These are phyloP conservation scores for Clupea harengus DNA, from an alignment of 2,113 vertebrate genomes.

Conservation along the genomic window DNA sequence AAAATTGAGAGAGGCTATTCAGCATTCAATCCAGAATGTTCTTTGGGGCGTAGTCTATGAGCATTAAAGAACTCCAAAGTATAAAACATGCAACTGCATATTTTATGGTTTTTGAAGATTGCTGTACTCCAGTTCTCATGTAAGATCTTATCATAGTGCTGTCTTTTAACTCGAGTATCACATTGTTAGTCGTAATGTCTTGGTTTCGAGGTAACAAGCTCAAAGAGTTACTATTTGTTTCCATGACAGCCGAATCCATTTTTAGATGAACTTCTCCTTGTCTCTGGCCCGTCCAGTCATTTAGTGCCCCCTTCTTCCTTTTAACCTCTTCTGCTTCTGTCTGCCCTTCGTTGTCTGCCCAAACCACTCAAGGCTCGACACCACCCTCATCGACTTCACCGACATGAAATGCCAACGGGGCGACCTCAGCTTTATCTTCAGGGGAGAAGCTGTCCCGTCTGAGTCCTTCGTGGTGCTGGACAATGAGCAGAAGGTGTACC, in stretches of 20 bases:
- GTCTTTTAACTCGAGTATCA: not conserved
- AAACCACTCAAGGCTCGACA: conserved; percentile 82
- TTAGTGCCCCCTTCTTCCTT: not conserved
- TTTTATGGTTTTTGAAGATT: not conserved
- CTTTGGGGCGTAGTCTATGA: not conserved
- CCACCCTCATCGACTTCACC: conserved; percentile 97
- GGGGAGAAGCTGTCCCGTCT: conserved; percentile 87
- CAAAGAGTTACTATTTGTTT: not conserved
- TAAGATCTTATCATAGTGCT: not conserved
- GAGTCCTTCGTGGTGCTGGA: conserved; percentile 98
- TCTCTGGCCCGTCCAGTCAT: not conserved
- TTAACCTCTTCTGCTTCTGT: not conserved
- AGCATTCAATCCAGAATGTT: not conserved
- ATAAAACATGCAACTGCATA: not conserved
- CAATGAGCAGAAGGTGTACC: conserved; percentile 98
- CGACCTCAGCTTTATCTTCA: conserved; percentile 98
- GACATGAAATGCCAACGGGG: conserved; percentile 99
- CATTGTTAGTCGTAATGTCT: not conserved
- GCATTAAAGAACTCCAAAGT: not conserved
- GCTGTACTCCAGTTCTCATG: not conserved
- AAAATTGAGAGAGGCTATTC: not conserved
- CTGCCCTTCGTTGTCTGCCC: not conserved
- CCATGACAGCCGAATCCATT: not conserved
- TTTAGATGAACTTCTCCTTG: not conserved
- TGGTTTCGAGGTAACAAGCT: not conserved